A percentile compares a stretch with the other conserved stretches of the same genome.
Evolutionary conservation across 2,797 vertebrate species (phyloP).

Genomic region (Pipistrellus pygmaeus): DNA sequence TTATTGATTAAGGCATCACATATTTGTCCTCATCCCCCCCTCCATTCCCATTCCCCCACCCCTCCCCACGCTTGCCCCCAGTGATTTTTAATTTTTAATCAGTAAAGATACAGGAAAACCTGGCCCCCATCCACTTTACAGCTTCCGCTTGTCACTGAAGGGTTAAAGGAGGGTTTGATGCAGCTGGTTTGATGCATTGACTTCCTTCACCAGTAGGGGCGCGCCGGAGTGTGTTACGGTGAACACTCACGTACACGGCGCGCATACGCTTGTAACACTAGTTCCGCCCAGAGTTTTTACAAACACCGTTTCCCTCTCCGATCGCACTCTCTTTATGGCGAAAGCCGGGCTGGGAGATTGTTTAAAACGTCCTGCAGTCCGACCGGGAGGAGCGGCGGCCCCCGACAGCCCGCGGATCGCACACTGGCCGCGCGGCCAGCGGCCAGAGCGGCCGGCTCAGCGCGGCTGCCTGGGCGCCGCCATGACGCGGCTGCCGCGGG

Average conservation of each 20-base stretch:
- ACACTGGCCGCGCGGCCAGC: rapidly evolving
- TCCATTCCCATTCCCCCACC: too few species aligned
- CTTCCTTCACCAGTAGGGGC: not conserved
- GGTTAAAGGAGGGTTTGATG: not conserved
- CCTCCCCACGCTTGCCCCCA: too few species aligned
- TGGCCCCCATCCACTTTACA: not conserved
- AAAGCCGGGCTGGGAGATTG: not conserved
- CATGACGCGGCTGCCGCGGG: rapidly evolving
- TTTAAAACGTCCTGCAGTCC: not conserved
- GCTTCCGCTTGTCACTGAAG: not conserved
- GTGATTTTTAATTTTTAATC: not conserved
- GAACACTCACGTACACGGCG: not conserved
- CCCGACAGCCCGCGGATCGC: rapidly evolving
- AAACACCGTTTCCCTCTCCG: not conserved
- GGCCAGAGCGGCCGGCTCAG: rapidly evolving
- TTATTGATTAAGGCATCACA: too few species aligned
- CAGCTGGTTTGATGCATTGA: not conserved
- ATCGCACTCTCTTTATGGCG: not conserved
- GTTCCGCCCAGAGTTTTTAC: not conserved
- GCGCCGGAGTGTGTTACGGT: not conserved
- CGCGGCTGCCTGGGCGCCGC: not conserved
- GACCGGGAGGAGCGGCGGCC: too few species aligned
- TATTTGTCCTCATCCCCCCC: too few species aligned
- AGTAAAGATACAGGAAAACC: not conserved
- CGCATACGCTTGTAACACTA: too few species aligned